These are phyloP conservation scores for Therioaphis trifolii DNA, from an alignment of 2,888 invertebrate species.

Conservation along the genomic window DNA sequence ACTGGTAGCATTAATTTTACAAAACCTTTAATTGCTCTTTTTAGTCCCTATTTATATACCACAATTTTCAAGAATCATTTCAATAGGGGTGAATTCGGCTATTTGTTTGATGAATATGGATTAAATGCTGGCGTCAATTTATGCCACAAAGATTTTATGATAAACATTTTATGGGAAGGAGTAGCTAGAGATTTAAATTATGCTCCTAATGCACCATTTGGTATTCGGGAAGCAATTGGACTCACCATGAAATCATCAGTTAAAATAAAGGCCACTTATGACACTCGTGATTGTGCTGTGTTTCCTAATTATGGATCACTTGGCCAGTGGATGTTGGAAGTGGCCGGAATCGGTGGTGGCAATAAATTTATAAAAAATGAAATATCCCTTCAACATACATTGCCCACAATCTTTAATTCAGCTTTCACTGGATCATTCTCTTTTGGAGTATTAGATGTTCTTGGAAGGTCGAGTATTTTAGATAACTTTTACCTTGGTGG, in stretches of 20 bases:
- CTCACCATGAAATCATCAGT: conserved; percentile 89
- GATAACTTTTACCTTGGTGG: conserved; percentile 91
- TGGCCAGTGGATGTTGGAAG: conserved; percentile 81
- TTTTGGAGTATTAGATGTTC: conserved; percentile 75
- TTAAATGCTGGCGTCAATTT: conserved; percentile 59
- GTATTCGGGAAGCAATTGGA: conserved; percentile 88
- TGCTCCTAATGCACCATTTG: conserved; percentile 81
- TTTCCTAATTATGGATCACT: conserved; percentile 82
- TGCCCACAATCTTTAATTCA: conserved; percentile 73
- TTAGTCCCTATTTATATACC: conserved; percentile 53
- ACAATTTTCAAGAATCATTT: conserved; percentile 63
- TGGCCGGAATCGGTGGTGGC: conserved; percentile 91
- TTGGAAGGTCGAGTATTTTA: conserved; percentile 74
- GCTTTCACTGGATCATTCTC: conserved; percentile 76
- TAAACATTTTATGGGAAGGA: conserved; percentile 90
- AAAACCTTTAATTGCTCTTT: conserved; percentile 49
- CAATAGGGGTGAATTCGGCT: conserved; percentile 63
- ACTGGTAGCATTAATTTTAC: conserved; percentile 47
- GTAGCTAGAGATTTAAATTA: conserved; percentile 81
- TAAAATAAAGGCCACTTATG: conserved; percentile 82
- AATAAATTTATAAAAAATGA: conserved; percentile 90
- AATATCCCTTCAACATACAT: conserved; percentile 77
- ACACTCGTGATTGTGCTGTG: conserved; percentile 82
- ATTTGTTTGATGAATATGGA: conserved; percentile 62
- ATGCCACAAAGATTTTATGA: conserved; percentile 70